Evolutionary conservation across 2,888 invertebrate species (phyloP).

Genomic region (Subacronicta megacephala): DNA sequence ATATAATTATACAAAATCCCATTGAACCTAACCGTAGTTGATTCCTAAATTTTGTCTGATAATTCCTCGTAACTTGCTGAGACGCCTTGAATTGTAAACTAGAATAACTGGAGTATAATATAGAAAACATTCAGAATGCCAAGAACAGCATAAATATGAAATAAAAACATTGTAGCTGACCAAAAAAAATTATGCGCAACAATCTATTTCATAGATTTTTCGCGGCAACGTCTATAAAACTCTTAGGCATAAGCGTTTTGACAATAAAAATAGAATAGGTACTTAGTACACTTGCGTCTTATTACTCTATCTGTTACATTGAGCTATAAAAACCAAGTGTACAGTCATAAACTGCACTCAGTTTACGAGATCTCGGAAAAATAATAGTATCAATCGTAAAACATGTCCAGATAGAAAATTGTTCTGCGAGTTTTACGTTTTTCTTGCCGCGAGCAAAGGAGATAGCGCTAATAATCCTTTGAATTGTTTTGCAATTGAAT

Average conservation of each 20-base stretch:
- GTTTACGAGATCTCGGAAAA: conserved; percentile 65
- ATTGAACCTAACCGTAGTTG: too few species aligned
- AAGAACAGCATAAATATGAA: neutral
- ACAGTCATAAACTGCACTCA: conserved; percentile 66
- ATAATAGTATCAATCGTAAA: conserved; percentile 68
- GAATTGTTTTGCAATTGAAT: conserved; percentile 30
- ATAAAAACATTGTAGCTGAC: neutral
- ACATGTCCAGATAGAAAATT: conserved; percentile 62
- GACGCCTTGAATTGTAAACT: neutral
- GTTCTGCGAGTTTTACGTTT: conserved; percentile 46
- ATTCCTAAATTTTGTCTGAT: neutral
- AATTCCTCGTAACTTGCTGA: neutral
- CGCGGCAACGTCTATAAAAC: conserved; percentile 25
- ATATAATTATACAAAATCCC: too few species aligned
- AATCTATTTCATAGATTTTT: conserved; percentile 13
- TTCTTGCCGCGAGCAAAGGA: conserved; percentile 14
- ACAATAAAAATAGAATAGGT: conserved; percentile 43
- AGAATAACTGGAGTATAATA: neutral
- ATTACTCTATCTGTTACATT: conserved; percentile 59
- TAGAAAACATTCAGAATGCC: neutral
- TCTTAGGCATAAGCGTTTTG: conserved; percentile 37
- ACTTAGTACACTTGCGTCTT: conserved; percentile 43
- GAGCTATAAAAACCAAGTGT: conserved; percentile 59
- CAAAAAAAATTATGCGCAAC: conserved; percentile 2
- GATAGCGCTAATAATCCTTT: conserved; percentile 8